Evolutionary conservation across 2,113 vertebrate genomes (phyloP), one percentile per base, ranked within the genome.

Genomic region (Pluvianellus socialis): DNA sequence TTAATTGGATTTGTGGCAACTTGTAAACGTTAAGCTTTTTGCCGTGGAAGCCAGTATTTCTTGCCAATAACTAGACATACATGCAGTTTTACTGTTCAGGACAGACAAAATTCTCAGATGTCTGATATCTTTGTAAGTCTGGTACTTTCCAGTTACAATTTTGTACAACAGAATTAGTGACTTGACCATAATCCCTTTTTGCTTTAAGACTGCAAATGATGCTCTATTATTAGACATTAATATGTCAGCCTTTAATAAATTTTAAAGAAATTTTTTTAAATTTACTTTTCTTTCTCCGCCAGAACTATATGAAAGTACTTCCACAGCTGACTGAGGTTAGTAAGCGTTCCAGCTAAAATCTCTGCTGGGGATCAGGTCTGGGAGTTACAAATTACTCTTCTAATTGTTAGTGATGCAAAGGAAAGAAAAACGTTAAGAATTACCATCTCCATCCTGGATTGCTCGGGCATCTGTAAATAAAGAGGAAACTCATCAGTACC

Each of bases 391-490:
- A 40, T 27, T 0, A 63, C 33, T 86, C 33, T 73, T 55, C 20
- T 55, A 84, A 79, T 75, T 68, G 53, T 89, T 92, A 95, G 53
- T 38, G n/a, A 49, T 47, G 53, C 5, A 65, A 79, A 45, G 26
- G 12, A 85, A 68, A 66, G 73, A 81, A 92, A 56, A 35, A 77
- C 35, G 49, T 33, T 45, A 59, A 35, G 20, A 85, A 79, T 98
- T 98, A 98, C 98, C 99, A 97, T 98, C 98, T 97, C 98, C 97
- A 95, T 99, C 98, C 86, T 91, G 98, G 94, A 98, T 98, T 91
- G 98, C 97, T 95, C 98, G 97, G 90, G 98, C 98, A 97, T 98
- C 99, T 99, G 98, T 84, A 96, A 88, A 85, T 79, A 91, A 95
- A 96, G 61, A 96, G 87, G 52, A 82, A 93, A 93, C 14, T 19